A percentile compares a stretch with the other conserved stretches of the same genome.
Conservation (phyloP, 1,140 invertebrate genomes). For the Acromyrmex heyeri region DNA sequence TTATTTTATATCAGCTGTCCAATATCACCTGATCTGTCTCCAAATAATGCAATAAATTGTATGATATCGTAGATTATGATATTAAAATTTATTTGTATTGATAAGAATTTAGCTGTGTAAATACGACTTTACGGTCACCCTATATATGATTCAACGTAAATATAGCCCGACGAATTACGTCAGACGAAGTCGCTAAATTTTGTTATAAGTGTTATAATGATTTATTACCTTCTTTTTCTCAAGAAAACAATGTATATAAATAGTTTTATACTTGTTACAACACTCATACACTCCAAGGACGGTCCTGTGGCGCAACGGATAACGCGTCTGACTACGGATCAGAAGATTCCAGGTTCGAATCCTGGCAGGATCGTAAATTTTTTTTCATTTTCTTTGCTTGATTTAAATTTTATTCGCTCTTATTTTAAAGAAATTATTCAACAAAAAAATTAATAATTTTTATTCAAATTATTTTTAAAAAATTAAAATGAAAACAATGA, state of each 20-base stretch:
- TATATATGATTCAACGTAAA: background rate
- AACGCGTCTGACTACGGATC: constrained; percentile 97
- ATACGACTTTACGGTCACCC: background rate
- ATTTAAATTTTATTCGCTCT: background rate
- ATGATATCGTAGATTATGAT: background rate
- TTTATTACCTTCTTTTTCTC: background rate
- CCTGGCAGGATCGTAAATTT: constrained; percentile 91
- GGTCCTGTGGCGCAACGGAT: constrained; percentile 96
- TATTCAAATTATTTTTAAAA: background rate
- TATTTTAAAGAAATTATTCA: background rate
- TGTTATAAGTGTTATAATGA: background rate
- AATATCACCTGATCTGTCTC: too few relatives aligned
- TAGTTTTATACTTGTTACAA: background rate
- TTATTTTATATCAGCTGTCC: background rate
- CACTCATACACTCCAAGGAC: background rate
- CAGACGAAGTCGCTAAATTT: background rate
- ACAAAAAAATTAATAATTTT: background rate
- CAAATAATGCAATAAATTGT: constrained; percentile 1
- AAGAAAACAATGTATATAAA: background rate
- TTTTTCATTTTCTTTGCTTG: background rate
- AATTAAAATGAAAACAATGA: too few relatives aligned
- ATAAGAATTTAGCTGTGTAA: background rate
- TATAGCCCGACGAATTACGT: background rate
- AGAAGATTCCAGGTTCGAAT: constrained; percentile 97
- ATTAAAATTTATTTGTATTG: background rate